Conservation (phyloP, 35 echinoderm and acorn worm species). For the Acanthaster planci region DNA sequence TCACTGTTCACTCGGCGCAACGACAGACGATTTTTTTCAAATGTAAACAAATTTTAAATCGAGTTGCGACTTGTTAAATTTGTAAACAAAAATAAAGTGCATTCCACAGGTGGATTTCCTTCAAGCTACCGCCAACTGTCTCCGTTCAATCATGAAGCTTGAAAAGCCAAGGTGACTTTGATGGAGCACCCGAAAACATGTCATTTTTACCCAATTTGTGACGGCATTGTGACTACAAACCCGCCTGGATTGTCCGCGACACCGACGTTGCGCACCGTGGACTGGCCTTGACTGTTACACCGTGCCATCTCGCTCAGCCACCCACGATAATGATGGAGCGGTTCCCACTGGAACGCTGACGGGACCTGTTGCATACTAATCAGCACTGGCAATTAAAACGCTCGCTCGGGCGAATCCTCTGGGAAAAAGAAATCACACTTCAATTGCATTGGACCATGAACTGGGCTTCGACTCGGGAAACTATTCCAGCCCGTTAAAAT, state of each 20-base stretch:
- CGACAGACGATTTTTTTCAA: too few relatives aligned
- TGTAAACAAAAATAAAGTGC: too few relatives aligned
- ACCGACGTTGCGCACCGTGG: neutral
- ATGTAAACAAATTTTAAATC: too few relatives aligned
- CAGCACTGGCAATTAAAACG: slow-evolving; percentile 4
- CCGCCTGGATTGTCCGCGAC: neutral
- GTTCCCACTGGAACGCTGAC: neutral
- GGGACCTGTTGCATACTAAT: neutral
- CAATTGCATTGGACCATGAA: neutral
- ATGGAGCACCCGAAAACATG: neutral
- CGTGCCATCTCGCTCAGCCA: slow-evolving; percentile 10
- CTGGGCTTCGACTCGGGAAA: too few relatives aligned
- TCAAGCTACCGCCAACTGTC: too few relatives aligned
- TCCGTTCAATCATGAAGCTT: neutral
- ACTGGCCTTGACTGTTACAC: neutral
- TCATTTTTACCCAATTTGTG: slow-evolving; percentile 12
- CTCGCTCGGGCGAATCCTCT: neutral
- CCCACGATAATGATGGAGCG: slow-evolving; percentile 21
- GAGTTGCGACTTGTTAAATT: too few relatives aligned
- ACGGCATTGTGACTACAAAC: neutral
- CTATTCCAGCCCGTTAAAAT: too few relatives aligned
- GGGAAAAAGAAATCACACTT: neutral
- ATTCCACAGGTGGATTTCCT: too few relatives aligned
- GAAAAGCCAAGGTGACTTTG: neutral
- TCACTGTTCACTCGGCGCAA: too few relatives aligned